phyloP scores from a whole-genome alignment of 1,140 invertebrate species.

The Laupala kohalensis region DNA sequence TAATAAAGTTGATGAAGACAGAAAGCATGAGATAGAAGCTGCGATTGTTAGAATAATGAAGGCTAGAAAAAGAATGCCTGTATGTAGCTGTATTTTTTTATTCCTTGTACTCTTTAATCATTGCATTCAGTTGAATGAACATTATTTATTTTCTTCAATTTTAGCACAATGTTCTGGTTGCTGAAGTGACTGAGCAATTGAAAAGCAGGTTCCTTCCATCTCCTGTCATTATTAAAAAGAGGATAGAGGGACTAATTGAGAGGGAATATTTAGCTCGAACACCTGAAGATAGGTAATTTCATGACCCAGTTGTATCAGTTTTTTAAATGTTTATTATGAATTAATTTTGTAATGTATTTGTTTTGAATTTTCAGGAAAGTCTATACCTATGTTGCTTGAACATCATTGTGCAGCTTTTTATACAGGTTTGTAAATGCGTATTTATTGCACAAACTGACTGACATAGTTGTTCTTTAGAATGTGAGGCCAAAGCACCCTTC shows the following conservation, averaged over 20 bases:
- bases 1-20: conserved; percentile 94
- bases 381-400: conserved; percentile 83
- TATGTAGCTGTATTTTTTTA: conserved; percentile 30
- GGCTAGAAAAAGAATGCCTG: conserved; percentile 83
- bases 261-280: conserved; percentile 95
- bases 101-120: not conserved
- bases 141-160: conserved; percentile 15
- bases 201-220: conserved; percentile 93
- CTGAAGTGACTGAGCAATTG: conserved; percentile 95
- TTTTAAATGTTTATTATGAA: not conserved
- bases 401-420: not conserved
- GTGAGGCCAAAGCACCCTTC: no score
- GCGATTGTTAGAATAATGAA: conserved; percentile 99
- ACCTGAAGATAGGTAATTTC: conserved; percentile 80
- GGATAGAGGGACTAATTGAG: conserved; percentile 98
- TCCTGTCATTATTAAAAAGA: conserved; percentile 95
- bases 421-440: not conserved
- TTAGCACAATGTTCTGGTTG: conserved; percentile 84
- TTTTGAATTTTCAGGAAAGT: conserved; percentile 54
- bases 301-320: not conserved
- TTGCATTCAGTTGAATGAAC: not conserved
- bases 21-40: conserved; percentile 99
- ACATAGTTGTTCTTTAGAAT: no score
- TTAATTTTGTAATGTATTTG: not conserved
- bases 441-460: no score